Percentiles rank a stretch among this genome's conserved stretches.
Evolutionary conservation across 2,113 vertebrate genomes (phyloP).

Genomic region (human (Homo sapiens)): GRCh38 chr6:75765001-75765500

Average conservation of each 20-base stretch:
- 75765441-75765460: too few relatives aligned
- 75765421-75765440: not conserved
- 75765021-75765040: not conserved
- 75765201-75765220: not conserved
- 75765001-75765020: not conserved
- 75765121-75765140: not conserved
- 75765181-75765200: not conserved
- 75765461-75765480: not conserved
- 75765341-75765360: not conserved
- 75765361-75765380: not conserved
- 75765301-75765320: too few relatives aligned
- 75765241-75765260: not conserved
- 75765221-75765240: not conserved
- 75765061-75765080: not conserved
- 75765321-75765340: not conserved
- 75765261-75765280: not conserved
- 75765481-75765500: slow-evolving; percentile 1
- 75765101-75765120: not conserved
- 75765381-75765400: not conserved
- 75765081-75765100: slow-evolving; percentile 29
- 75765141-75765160: not conserved
- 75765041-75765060: not conserved
- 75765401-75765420: not conserved
- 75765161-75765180: not conserved
- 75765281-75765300: not conserved